Evolutionary conservation across 2,797 vertebrate species (phyloP), one percentile per base, ranked within the genome.

Genomic region (Poeciliopsis turneri): DNA sequence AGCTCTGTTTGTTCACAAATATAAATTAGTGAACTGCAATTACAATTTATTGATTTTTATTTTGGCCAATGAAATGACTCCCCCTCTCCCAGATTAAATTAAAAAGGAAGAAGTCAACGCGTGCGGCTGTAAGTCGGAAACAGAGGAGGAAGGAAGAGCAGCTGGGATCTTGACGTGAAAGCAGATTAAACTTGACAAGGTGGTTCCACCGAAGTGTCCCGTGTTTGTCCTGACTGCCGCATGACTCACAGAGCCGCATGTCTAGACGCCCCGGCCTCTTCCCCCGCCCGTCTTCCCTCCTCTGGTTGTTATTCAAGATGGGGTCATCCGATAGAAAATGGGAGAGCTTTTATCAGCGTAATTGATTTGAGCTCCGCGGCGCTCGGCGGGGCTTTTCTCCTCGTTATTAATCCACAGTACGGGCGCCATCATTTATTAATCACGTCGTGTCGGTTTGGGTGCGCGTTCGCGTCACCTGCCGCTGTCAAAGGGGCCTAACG

Each of bases 321-420:
- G 82, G 87, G 82, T 86, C 87, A 84, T 79, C 78, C 0, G 72
- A 84, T 83, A 71, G 86, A 85, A 89, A 88, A 84, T 41, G 49
- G 83, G 83, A 81, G 71, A 72, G 76, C 82, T 86, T 89, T 90
- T 86, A 88, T 88, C 86, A 83, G 84, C 77, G 61, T 87, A 87
- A 92, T 89, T 90, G 87, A 90, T 91, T 87, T 41, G 6, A 83
- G 82, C n/a, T 70, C 59, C 16, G 73, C 81, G 18, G 72, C 55
- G 69, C 73, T 70, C 61, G 25, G 11, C 46, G 28, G 76, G 43
- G n/a, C 53, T 80, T 81, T 53, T 78, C 23, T 51, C 72, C 78
- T 75, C 23, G 78, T 87, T 88, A 89, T 84, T 86, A 89, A 88
- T 84, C 77, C 75, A 51, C 9, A 0, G 76, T 30, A 82, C 70